A percentile compares a stretch with the other conserved stretches of the same genome.
Evolutionary conservation across 2,113 vertebrate species (phyloP).

Genomic region (Catagonus wagneri): DNA sequence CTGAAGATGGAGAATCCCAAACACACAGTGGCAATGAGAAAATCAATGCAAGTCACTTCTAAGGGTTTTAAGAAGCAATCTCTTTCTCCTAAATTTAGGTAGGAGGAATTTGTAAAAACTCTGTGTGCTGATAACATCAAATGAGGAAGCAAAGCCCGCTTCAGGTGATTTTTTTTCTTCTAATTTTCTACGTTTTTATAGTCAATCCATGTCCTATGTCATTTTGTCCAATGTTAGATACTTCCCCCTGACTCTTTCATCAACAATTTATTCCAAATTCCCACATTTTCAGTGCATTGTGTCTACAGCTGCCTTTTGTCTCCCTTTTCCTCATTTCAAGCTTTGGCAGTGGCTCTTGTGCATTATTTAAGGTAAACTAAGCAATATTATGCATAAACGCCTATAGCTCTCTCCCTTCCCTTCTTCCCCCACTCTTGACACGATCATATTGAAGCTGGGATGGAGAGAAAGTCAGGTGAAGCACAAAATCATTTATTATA

Average conservation of each 20-base stretch:
- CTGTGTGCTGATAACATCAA: background rate
- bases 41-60: constrained; percentile 60
- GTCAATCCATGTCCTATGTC: background rate
- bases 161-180: background rate
- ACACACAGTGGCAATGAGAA: background rate
- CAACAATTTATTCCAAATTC: constrained; percentile 46
- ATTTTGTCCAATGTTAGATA: background rate
- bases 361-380: constrained; percentile 60
- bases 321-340: background rate
- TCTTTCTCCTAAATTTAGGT: constrained; percentile 3
- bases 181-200: constrained; percentile 40
- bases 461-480: constrained; percentile 67
- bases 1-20: constrained; percentile 49
- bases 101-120: constrained; percentile 35
- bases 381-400: constrained; percentile 67
- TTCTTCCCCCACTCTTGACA: background rate
- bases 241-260: background rate
- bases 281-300: background rate
- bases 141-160: constrained; percentile 2
- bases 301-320: background rate
- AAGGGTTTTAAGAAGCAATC: background rate
- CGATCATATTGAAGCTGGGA: background rate
- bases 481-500: constrained; percentile 70
- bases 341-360: constrained; percentile 24
- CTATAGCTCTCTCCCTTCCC: background rate